Percentiles rank a stretch among this genome's conserved stretches.
Conservation (phyloP, 2,888 invertebrate genomes). For the Julus scanicus region DNA sequence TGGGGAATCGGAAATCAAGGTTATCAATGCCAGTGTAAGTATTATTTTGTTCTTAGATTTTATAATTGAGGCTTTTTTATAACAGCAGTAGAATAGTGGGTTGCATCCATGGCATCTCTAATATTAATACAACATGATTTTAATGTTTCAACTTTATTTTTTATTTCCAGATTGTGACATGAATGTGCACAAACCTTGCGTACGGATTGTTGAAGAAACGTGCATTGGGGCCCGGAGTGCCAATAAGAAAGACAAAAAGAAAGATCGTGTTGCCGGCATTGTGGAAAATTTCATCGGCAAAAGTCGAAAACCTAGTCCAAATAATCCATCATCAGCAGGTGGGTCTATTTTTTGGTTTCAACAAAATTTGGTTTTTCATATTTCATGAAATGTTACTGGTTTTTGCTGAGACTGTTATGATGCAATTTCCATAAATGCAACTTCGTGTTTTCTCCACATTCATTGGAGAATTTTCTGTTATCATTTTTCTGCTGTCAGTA, state of each 20-base stretch:
- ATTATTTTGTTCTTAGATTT: not conserved
- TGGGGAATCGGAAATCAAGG: conserved; percentile 98
- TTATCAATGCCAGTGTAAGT: conserved; percentile 90
- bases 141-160: not conserved
- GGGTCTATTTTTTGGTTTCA: not conserved
- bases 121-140: too few relatives aligned
- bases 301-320: conserved; percentile 61
- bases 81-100: too few relatives aligned
- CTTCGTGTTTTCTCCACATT: too few relatives aligned
- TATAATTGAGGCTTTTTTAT: not conserved
- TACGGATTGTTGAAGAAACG: conserved; percentile 80
- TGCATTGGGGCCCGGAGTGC: conserved; percentile 76
- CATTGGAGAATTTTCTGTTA: too few relatives aligned
- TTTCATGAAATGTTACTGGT: not conserved
- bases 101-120: too few relatives aligned
- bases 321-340: conserved; percentile 60
- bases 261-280: conserved; percentile 59
- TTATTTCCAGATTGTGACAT: conserved; percentile 81
- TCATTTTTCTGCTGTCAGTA: too few relatives aligned
- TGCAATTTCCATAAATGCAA: too few relatives aligned
- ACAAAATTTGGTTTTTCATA: conserved; percentile 25
- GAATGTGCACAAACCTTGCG: conserved; percentile 86
- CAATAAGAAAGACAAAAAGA: conserved; percentile 62
- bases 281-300: conserved; percentile 61
- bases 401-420: too few relatives aligned